Conservation (phyloP, 2,888 invertebrate species). For the Andrena fulva region DNA sequence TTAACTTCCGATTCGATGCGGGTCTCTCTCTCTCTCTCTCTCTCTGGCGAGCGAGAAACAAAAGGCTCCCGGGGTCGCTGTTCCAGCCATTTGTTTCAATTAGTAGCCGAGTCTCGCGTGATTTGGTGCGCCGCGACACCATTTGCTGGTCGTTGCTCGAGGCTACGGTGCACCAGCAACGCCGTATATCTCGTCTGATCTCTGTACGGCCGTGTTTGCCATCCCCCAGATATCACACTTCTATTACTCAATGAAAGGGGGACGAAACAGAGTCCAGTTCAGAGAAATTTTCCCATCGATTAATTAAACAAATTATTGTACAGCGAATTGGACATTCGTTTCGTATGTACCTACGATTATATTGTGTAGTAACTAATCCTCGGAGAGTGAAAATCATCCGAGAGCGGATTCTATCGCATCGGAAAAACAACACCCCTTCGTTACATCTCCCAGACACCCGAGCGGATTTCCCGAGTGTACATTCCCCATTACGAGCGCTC, state of each 20-base stretch:
- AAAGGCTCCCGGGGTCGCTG: constrained; percentile 23
- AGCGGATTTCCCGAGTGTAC: constrained; percentile 4
- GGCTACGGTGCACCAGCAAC: neutral
- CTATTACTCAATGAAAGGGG: neutral
- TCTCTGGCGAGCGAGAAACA: constrained; percentile 4
- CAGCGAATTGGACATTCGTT: too few species aligned
- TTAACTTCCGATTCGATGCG: constrained; percentile 58
- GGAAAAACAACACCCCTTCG: neutral
- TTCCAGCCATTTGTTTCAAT: constrained; percentile 69
- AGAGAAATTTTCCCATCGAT: too few species aligned
- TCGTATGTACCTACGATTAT: too few species aligned
- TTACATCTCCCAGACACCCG: neutral
- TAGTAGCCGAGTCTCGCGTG: constrained; percentile 53
- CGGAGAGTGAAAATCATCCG: constrained; percentile 1
- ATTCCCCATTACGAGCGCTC: constrained; percentile 8
- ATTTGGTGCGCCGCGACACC: constrained; percentile 60
- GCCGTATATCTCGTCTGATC: constrained; percentile 2
- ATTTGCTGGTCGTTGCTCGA: constrained; percentile 41
- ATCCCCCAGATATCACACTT: neutral
- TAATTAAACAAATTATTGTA: too few species aligned
- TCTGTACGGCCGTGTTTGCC: constrained; percentile 5
- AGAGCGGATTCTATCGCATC: neutral
- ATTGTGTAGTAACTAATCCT: neutral
- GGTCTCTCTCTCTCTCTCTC: neutral
- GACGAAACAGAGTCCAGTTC: too few species aligned